Evolutionary conservation across 2,113 vertebrate species (phyloP), one percentile per base, ranked within the genome.

Genomic region (Eulacestoma nigropectus): DNA sequence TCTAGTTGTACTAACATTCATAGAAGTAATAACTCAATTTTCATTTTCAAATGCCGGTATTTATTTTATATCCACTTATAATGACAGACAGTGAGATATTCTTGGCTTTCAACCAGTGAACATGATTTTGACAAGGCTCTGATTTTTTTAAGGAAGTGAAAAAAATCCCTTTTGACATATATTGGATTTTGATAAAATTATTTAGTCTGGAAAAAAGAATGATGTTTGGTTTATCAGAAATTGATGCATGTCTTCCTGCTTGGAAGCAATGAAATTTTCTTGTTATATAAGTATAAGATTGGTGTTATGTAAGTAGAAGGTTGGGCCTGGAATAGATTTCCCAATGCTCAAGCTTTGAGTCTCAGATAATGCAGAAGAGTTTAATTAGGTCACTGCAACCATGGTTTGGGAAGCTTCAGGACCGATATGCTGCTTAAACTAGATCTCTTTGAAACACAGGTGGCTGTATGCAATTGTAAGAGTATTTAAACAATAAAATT

Each of bases 31-130:
- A 87, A 67, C 13, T 50, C 13, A n/a, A 39, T 80, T 75, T 56
- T 46, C 3, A 35, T 55, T 89, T 89, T 82, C 44, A 69, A 67
- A 62, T 3, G 8, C 10, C 0, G 0, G 0, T 33, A 60, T 62
- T 63, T 80, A 56, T 65, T 84, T 84, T 59, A 18, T 59, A 35
- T 59, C 13, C 23, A 20, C 25, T 49, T 67, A 39, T 32, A 63
- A 64, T 53, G 49, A n/a, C 32, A 33, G 47, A 53, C 39, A 20
- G 16, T 68, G 26, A 81, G 29, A 63, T 35, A 44, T 6, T 49
- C 35, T 52, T 62, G 42, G 18, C 25, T 86, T 95, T 89, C 70
- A 80, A 39, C 3, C 16, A n/a, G 30, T 35, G 49, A 90, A 78
- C 25, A 41, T 39, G 8, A 68, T 52, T 78, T 79, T 83, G 25